Conservation (phyloP, 2,113 vertebrate genomes). For the Menura novaehollandiae region DNA sequence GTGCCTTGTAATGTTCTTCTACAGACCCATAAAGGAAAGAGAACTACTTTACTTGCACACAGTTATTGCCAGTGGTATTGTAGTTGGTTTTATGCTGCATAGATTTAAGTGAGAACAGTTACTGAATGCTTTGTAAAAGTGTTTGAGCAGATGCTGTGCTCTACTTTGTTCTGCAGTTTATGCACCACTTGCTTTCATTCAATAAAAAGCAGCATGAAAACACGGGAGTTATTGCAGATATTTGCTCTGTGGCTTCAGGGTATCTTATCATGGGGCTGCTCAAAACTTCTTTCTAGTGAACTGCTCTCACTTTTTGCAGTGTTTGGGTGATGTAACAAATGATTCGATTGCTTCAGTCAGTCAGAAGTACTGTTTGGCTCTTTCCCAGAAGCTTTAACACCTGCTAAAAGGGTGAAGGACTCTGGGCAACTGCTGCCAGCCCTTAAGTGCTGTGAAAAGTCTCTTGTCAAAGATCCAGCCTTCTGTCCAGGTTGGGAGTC, state of each 20-base stretch:
- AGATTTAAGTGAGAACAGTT: neutral
- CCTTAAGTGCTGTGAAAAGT: conserved; percentile 16
- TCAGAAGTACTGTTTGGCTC: conserved; percentile 11
- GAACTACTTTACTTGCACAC: neutral
- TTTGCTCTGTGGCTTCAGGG: conserved; percentile 3
- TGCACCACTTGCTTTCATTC: conserved; percentile 27
- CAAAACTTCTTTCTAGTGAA: neutral
- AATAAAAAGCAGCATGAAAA: conserved; percentile 26
- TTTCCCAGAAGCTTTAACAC: conserved; percentile 42
- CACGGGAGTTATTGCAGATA: neutral
- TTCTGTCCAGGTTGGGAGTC: neutral
- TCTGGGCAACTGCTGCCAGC: conserved; percentile 33
- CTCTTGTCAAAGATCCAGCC: conserved; percentile 26
- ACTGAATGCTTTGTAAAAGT: neutral
- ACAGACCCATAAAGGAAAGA: neutral
- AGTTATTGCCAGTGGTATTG: neutral
- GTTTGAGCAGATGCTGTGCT: conserved; percentile 30
- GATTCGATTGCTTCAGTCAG: neutral
- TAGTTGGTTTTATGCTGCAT: conserved; percentile 4
- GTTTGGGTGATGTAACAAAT: neutral
- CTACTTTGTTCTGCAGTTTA: conserved; percentile 27
- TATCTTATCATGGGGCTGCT: neutral
- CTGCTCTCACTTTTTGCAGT: neutral
- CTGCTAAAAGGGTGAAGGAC: conserved; percentile 47
- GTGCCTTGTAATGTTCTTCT: neutral